phyloP scores from a whole-genome alignment of 1,140 invertebrate genomes.

The Oreohelix idahoensis region DNA sequence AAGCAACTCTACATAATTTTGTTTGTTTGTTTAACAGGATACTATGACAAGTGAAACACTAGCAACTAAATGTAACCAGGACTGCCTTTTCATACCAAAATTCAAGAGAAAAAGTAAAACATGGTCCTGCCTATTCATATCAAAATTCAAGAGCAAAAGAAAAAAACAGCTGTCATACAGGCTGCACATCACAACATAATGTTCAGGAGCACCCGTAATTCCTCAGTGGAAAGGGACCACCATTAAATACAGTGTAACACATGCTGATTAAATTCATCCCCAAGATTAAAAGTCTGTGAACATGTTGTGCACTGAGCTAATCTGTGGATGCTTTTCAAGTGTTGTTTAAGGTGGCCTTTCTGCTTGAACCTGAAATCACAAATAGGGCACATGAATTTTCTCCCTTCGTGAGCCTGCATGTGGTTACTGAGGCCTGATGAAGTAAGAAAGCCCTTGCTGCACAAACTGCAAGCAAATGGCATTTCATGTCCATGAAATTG shows the following conservation, averaged over 20 bases:
- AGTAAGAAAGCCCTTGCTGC: conserved; percentile 20
- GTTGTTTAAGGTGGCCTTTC: conserved; percentile 9
- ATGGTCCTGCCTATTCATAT: too few species aligned
- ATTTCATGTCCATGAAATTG: conserved; percentile 15
- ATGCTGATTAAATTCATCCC: conserved; percentile 30
- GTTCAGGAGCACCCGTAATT: too few species aligned
- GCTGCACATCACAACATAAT: too few species aligned
- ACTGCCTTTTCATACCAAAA: too few species aligned
- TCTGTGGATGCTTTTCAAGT: conserved; percentile 31
- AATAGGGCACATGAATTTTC: conserved; percentile 30
- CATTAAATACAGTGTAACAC: conserved; percentile 17
- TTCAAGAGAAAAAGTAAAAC: too few species aligned
- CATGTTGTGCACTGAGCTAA: conserved; percentile 29
- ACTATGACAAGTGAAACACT: too few species aligned
- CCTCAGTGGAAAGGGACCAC: too few species aligned
- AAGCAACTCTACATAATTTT: neutral
- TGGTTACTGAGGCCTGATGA: conserved; percentile 27
- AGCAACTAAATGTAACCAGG: too few species aligned
- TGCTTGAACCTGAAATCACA: conserved; percentile 31
- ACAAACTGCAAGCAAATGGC: conserved; percentile 19
- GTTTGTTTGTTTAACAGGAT: too few species aligned
- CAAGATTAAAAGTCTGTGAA: conserved; percentile 14
- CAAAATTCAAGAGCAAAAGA: too few species aligned
- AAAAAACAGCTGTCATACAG: too few species aligned
- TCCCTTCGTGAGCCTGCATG: conserved; percentile 26